Evolutionary conservation across 2,888 invertebrate genomes (phyloP).

Genomic region (Temnothorax rugatulus): DNA sequence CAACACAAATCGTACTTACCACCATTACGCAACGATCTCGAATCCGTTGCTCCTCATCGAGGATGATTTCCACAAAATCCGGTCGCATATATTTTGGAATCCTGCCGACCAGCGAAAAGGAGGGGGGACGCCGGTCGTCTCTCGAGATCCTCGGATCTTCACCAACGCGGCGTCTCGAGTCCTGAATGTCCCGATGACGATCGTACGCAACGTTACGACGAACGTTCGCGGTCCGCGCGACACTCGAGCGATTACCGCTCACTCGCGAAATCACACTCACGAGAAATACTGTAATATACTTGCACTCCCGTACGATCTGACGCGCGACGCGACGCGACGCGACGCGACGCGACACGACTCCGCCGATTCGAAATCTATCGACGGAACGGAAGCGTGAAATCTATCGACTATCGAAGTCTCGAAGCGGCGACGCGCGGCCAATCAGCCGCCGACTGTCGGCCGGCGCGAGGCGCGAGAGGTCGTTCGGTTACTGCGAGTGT

Average conservation of each 20-base stretch:
- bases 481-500: no score
- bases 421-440: not conserved
- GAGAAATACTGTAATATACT: not conserved
- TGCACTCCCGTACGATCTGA: not conserved
- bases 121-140: not conserved
- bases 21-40: not conserved
- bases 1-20: not conserved
- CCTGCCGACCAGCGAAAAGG: no score
- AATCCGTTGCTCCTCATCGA: not conserved
- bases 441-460: not conserved
- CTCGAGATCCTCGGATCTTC: no score
- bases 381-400: not conserved
- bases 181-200: not conserved
- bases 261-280: not conserved
- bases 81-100: no score
- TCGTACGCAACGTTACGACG: not conserved
- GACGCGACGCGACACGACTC: not conserved
- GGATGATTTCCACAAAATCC: not conserved
- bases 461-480: no score
- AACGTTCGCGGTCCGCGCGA: not conserved
- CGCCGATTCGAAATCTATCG: not conserved
- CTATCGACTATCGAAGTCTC: slow-evolving; percentile 1
- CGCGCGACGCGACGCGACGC: not conserved
- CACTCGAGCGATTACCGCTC: not conserved
- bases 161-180: no score